These are phyloP conservation scores for Muricea muricata DNA, from an alignment of 92 coral and sea anemone species.

Conservation along the genomic window DNA sequence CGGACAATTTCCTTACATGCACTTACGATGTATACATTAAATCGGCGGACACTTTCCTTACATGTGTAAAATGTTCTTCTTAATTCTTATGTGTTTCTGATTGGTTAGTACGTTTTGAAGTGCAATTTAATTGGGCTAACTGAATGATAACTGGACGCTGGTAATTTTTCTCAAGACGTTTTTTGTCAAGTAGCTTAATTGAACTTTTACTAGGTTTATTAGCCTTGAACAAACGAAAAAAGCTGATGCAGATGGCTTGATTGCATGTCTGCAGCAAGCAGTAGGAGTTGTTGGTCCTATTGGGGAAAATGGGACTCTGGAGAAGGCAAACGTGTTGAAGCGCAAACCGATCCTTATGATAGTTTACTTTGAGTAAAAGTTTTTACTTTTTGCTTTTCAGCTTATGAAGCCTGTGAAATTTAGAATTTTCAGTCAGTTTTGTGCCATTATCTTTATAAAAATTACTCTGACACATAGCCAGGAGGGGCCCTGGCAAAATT, in stretches of 20 bases:
- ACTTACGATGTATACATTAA: no score
- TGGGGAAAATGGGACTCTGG: neutral
- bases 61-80: no score
- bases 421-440: no score
- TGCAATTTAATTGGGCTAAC: no score
- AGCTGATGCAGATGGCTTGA: conserved; percentile 10
- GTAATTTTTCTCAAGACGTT: conserved; percentile 49
- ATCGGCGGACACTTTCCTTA: neutral
- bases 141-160: conserved; percentile 68
- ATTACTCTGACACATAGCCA: no score
- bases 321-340: conserved; percentile 14
- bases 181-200: conserved; percentile 11
- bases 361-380: no score
- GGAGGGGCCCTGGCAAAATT: no score
- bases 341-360: conserved; percentile 21
- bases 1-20: neutral
- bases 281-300: neutral
- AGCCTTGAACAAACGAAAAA: neutral
- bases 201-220: conserved; percentile 1
- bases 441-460: no score
- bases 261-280: conserved; percentile 13
- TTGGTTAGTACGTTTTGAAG: conserved; percentile 70
- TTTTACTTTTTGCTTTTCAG: no score
- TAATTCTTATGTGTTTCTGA: conserved; percentile 45
- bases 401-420: no score